Percentiles rank a stretch among this genome's conserved stretches.
These are phyloP conservation scores for Myiotriccus ornatus DNA, from an alignment of 2,797 vertebrate species.

Conservation along the genomic window DNA sequence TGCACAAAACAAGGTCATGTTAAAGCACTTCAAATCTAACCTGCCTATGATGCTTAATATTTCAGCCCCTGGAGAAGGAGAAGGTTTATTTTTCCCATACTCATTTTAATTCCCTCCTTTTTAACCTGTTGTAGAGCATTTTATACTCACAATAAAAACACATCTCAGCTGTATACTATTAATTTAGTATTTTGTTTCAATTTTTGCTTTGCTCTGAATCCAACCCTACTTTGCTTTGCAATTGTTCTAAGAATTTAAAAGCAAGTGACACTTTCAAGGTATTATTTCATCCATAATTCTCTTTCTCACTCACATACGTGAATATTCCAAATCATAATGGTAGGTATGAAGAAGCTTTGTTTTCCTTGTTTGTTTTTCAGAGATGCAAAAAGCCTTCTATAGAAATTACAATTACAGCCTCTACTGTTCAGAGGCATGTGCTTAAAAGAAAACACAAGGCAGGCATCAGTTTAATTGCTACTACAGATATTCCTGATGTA, in stretches of 20 bases:
- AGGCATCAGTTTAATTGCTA: slow-evolving; percentile 1
- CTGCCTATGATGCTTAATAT: neutral
- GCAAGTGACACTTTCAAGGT: neutral
- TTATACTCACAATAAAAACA: neutral
- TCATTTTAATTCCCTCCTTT: neutral
- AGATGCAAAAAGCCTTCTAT: neutral
- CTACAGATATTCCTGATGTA: neutral
- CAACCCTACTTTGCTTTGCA: neutral
- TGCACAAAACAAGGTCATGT: neutral
- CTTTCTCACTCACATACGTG: rapidly evolving
- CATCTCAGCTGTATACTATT: neutral
- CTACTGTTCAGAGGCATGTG: slow-evolving; percentile 34
- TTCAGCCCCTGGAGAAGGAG: neutral
- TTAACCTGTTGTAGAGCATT: neutral
- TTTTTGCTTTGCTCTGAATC: slow-evolving; percentile 5
- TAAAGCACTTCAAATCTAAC: neutral
- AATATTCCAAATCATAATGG: slow-evolving; percentile 2
- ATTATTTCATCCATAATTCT: neutral
- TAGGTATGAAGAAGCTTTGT: slow-evolving; percentile 16
- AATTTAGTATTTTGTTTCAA: neutral
- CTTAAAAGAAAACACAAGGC: slow-evolving; percentile 21
- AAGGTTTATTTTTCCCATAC: neutral
- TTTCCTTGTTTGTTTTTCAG: slow-evolving; percentile 37
- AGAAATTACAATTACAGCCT: slow-evolving; percentile 40
- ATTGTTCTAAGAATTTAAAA: slow-evolving; percentile 12